phyloP scores from a whole-genome alignment of 2,113 vertebrate species.

The Microcebus jonahi region DNA sequence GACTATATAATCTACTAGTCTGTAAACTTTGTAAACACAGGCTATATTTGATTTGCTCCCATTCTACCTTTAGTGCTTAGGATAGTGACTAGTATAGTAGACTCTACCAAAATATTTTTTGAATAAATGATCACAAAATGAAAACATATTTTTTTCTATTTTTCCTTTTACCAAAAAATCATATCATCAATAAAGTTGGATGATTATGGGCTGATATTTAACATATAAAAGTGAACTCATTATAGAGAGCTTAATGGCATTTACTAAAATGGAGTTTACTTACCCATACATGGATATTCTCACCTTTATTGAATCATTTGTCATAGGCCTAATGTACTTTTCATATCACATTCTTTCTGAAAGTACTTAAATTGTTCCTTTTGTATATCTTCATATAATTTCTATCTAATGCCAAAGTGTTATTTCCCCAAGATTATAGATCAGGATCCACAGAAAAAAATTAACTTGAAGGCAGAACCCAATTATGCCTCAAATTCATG shows the following conservation, averaged over 20 bases:
- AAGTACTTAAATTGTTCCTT: neutral
- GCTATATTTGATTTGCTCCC: neutral
- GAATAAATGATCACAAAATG: neutral
- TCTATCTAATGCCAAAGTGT: neutral
- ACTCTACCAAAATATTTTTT: neutral
- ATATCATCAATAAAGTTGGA: neutral
- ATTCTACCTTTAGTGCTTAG: neutral
- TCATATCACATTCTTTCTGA: neutral
- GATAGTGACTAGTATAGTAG: neutral
- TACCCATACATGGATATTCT: neutral
- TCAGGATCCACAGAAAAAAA: conserved; percentile 16
- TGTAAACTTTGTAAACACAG: neutral
- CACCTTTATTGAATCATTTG: neutral
- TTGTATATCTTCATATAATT: neutral
- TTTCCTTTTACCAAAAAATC: neutral
- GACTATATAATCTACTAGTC: neutral
- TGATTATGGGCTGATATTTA: neutral
- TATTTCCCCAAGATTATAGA: neutral
- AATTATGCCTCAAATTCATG: conserved; percentile 12
- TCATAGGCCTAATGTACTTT: neutral
- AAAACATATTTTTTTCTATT: neutral
- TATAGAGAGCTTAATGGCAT: neutral
- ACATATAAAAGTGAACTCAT: neutral
- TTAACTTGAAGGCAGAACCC: neutral
- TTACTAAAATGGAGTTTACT: conserved; percentile 11